A percentile compares a stretch with the other conserved stretches of the same genome.
Evolutionary conservation across 1,140 invertebrate genomes (phyloP).

Genomic region (Himalopsyche phryganea): DNA sequence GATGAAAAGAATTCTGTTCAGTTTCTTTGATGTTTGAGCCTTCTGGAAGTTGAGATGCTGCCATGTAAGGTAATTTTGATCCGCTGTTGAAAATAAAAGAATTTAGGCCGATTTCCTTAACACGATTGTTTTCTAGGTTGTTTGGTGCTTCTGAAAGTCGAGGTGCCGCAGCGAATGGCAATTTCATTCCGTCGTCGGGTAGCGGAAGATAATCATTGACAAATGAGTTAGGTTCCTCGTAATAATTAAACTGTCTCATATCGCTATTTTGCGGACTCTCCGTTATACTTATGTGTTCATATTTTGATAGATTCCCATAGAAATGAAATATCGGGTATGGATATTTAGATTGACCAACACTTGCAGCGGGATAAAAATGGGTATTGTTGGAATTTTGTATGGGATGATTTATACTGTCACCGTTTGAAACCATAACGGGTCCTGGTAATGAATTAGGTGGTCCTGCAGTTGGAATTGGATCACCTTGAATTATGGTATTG

Average conservation of each 20-base stretch:
- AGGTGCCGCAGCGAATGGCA: not conserved
- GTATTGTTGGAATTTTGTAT: too few species aligned
- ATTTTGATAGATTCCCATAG: slow-evolving; percentile 14
- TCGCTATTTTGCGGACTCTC: slow-evolving; percentile 16
- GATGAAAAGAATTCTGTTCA: slow-evolving; percentile 14
- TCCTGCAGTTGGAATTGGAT: too few species aligned
- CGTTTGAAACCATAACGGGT: too few species aligned
- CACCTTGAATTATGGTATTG: too few species aligned
- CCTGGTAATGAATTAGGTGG: too few species aligned
- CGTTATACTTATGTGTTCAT: slow-evolving; percentile 28
- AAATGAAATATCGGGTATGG: slow-evolving; percentile 26
- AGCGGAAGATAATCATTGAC: slow-evolving; percentile 15
- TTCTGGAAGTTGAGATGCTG: not conserved
- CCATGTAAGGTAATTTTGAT: not conserved
- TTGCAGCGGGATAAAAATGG: not conserved
- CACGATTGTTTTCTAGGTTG: too few species aligned
- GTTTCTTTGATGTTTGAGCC: too few species aligned
- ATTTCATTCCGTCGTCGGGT: not conserved
- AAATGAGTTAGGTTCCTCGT: slow-evolving; percentile 5
- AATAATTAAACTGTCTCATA: slow-evolving; percentile 14
- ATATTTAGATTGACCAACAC: slow-evolving; percentile 11
- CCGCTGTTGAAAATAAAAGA: too few species aligned
- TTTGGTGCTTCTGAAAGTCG: too few species aligned
- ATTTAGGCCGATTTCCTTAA: too few species aligned
- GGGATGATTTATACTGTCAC: too few species aligned